A percentile compares a stretch with the other conserved stretches of the same genome.
phyloP scores from a whole-genome alignment of 2,888 invertebrate species.

The Rhagonycha fulva region DNA sequence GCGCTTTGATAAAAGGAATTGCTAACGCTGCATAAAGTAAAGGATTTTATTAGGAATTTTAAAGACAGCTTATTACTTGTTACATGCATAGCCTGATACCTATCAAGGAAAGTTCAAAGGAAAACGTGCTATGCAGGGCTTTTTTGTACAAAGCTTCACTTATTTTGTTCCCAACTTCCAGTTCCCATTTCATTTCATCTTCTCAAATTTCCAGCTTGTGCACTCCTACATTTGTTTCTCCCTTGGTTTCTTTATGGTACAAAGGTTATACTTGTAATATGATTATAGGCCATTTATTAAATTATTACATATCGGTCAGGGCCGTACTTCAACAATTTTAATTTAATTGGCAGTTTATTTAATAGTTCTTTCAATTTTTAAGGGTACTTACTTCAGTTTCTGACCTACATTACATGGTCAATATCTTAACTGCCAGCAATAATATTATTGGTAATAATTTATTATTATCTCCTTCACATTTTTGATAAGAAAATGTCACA shows the following conservation, averaged over 20 bases:
- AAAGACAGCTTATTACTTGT: slow-evolving; percentile 40
- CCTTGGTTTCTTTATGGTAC: slow-evolving; percentile 1
- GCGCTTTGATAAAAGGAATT: slow-evolving; percentile 11
- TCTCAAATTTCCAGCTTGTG: slow-evolving; percentile 34
- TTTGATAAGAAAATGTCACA: background rate
- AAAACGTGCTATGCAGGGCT: slow-evolving; percentile 11
- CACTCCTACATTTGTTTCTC: slow-evolving; percentile 35
- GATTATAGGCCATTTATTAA: background rate
- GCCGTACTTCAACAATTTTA: too few species aligned
- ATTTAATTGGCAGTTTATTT: too few species aligned
- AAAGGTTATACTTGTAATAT: background rate
- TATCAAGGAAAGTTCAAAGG: slow-evolving; percentile 39
- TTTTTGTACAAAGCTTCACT: slow-evolving; percentile 20
- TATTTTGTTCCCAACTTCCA: slow-evolving; percentile 28
- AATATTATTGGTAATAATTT: too few species aligned
- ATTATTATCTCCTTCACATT: background rate
- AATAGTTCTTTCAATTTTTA: too few species aligned
- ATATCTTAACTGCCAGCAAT: background rate
- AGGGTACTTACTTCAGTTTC: too few species aligned
- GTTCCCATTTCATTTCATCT: slow-evolving; percentile 36
- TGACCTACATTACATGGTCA: too few species aligned
- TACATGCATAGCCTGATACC: slow-evolving; percentile 41
- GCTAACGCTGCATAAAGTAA: slow-evolving; percentile 18
- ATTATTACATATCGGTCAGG: background rate
- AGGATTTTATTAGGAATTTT: slow-evolving; percentile 28